Conservation (phyloP, 2,113 vertebrate species). For the Alosa alosa region DNA sequence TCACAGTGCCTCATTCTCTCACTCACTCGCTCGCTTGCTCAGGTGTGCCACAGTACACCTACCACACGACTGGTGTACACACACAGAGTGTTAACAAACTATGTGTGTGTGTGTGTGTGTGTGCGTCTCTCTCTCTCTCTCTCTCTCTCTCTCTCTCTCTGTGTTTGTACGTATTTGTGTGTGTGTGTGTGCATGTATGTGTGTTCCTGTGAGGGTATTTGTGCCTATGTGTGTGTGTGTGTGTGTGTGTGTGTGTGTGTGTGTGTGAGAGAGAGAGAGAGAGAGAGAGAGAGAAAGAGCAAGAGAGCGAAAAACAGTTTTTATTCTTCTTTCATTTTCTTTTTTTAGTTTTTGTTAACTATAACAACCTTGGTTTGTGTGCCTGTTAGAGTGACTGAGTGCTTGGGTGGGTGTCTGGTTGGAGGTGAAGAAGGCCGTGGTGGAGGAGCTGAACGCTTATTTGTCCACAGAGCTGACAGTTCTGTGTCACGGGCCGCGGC, state of each 20-base stretch:
- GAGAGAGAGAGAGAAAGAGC: background rate
- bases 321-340: no score
- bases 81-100: background rate
- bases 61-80: background rate
- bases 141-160: no score
- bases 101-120: background rate
- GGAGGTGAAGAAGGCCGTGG: background rate
- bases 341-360: background rate
- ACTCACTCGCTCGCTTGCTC: background rate
- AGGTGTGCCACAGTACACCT: background rate
- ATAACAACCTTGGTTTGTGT: background rate
- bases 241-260: background rate
- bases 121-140: no score
- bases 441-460: background rate
- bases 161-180: no score
- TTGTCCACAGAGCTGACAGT: conserved; percentile 12
- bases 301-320: background rate
- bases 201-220: background rate
- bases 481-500: background rate
- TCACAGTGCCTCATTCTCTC: background rate
- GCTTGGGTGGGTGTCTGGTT: background rate
- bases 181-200: no score
- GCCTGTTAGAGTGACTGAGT: background rate
- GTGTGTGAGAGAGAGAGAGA: background rate
- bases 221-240: background rate